Evolutionary conservation across 1,140 invertebrate species (phyloP).

Genomic region (Brachionus sp.): DNA sequence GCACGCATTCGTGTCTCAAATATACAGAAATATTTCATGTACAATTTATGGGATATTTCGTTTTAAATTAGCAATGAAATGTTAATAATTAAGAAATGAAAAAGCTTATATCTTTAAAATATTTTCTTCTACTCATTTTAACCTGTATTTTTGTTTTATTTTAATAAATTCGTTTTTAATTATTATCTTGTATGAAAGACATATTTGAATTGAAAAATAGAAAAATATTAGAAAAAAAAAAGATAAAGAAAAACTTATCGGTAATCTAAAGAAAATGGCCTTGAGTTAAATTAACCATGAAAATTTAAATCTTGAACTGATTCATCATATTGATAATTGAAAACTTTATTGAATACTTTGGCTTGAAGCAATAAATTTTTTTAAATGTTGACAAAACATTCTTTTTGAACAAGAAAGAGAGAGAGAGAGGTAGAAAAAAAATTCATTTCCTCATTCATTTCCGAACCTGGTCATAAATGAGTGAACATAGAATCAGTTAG

Average conservation of each 20-base stretch:
- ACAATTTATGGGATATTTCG: neutral
- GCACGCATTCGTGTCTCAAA: neutral
- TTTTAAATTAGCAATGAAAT: conserved; percentile 11
- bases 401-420: no score
- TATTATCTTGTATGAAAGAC: neutral
- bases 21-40: conserved; percentile 18
- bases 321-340: conserved; percentile 24
- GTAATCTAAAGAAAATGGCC: conserved; percentile 20
- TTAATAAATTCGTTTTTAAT: conserved; percentile 24
- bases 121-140: neutral
- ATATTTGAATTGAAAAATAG: neutral
- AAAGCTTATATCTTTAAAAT: neutral
- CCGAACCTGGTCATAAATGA: neutral
- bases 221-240: neutral
- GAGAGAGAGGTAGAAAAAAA: neutral
- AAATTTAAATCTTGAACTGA: conserved; percentile 8
- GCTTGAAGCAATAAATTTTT: neutral
- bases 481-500: neutral
- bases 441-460: neutral
- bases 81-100: neutral
- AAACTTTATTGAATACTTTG: neutral
- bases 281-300: conserved; percentile 26
- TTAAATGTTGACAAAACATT: neutral
- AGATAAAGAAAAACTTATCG: neutral
- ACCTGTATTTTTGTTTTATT: conserved; percentile 16